Base-by-base conservation (phyloP, 2,113 vertebrate species). In the Gallinago jamesoni region DNA sequence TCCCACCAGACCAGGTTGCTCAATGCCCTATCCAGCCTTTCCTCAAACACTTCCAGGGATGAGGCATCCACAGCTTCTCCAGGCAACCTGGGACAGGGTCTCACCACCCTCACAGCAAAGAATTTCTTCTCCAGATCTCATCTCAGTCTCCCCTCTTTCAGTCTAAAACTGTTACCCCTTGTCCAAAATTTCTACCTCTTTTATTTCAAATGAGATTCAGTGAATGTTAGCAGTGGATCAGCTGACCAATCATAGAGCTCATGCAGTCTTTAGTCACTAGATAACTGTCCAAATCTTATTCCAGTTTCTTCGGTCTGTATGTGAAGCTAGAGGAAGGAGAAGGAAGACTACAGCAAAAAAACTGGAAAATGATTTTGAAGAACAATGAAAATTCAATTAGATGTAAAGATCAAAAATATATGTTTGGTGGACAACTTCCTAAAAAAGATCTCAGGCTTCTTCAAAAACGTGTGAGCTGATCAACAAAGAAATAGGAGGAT, bases 401-500 rank as follows among this genome's bases (percentile, higher is more conserved):
- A 66, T 39, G 2, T 10, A 14, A 20, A n/a, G 47, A 20, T 7
- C 14, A 3, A 66, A 69, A 37, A 12, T 24, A 9, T 2, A 8
- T 43, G 9, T 56, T 69, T 33, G 10, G 33, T 47, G 33, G n/a
- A 33, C 0, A 7, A 8, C 6, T 69, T 1, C 12, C 21, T 3
- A 4, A 35, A 85, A 56, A 43, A 43, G 1, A 4, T n/a, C 39
- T 70, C 33, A 9, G 39, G 9, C 6, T 43, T 28, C 50, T 76
- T 52, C 45, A 33, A 27, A 69, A 80, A 66, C 0, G 12, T 16
- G 6, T 6, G 48, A 68, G 8, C 4, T 12, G 55, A 48, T 39
- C 28, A 30, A 43, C 2, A 48, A 59, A 80, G 24, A 28, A 30
- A 16, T 9, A 18, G n/a, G 3, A 43, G 19, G 19, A 35, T 22